phyloP scores from a whole-genome alignment of 2,888 invertebrate genomes.

The Drosophila sordidula region DNA sequence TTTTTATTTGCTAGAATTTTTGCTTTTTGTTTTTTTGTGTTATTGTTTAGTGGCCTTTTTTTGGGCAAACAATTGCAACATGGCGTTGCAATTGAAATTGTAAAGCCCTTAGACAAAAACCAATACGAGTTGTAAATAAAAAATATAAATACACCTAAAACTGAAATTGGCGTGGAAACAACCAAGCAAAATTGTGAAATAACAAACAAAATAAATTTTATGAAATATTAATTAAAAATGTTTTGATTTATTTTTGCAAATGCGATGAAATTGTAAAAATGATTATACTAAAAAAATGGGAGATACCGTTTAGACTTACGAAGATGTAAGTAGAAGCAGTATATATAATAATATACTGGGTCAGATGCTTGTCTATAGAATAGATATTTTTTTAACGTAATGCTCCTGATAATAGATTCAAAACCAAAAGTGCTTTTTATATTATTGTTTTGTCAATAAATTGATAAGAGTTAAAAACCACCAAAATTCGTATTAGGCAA shows the following conservation, averaged over 20 bases:
- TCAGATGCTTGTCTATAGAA: no score
- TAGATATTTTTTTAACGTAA: no score
- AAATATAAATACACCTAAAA: conserved; percentile 15
- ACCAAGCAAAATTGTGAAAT: not conserved
- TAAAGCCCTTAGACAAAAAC: conserved; percentile 19
- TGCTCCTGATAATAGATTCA: no score
- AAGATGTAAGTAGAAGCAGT: no score
- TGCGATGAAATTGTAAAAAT: not conserved
- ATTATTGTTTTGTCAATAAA: no score
- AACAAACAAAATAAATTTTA: conserved; percentile 16
- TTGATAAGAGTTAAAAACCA: no score
- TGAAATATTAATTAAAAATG: conserved; percentile 37
- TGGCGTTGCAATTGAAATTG: conserved; percentile 42
- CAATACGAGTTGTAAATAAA: conserved; percentile 32
- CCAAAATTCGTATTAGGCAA: no score
- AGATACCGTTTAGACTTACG: no score
- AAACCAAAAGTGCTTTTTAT: no score
- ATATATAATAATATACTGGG: no score
- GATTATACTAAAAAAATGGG: no score
- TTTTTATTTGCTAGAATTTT: conserved; percentile 44
- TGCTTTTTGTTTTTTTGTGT: conserved; percentile 17
- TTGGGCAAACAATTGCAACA: conserved; percentile 39
- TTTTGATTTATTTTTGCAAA: conserved; percentile 26
- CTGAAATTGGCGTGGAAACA: conserved; percentile 22
- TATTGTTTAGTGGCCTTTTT: conserved; percentile 22